phyloP scores from a whole-genome alignment of 2,888 invertebrate species.

The Napeogenes sylphis region DNA sequence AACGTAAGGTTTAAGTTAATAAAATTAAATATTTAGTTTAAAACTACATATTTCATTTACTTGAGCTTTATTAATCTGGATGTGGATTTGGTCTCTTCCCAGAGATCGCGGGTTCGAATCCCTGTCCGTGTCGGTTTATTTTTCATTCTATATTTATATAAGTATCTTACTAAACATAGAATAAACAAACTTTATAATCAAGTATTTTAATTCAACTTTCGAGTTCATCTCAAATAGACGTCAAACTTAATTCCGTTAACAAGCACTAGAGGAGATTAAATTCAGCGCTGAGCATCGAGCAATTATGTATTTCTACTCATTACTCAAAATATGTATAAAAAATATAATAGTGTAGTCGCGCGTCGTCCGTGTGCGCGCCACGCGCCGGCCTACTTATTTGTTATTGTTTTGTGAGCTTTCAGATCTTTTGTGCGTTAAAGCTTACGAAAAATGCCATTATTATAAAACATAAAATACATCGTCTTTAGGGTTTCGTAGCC shows the following conservation, averaged over 20 bases:
- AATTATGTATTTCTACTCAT: slow-evolving; percentile 66
- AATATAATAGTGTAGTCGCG: slow-evolving; percentile 36
- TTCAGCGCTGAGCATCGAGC: slow-evolving; percentile 43
- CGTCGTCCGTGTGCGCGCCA: slow-evolving; percentile 39
- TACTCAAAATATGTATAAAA: slow-evolving; percentile 39
- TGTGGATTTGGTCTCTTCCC: too few species aligned
- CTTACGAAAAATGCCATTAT: background rate
- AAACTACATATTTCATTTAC: too few species aligned
- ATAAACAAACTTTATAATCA: background rate
- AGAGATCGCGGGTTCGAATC: too few species aligned
- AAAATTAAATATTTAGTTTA: too few species aligned
- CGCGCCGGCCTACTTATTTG: slow-evolving; percentile 23
- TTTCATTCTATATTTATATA: too few species aligned
- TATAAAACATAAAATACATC: background rate
- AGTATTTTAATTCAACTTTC: background rate
- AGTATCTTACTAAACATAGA: too few species aligned
- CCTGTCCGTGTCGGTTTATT: too few species aligned
- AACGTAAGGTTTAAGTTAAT: too few species aligned
- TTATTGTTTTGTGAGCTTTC: slow-evolving; percentile 13
- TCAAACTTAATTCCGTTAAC: slow-evolving; percentile 48
- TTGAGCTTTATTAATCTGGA: too few species aligned
- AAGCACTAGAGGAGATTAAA: slow-evolving; percentile 52
- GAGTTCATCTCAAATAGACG: slow-evolving; percentile 22
- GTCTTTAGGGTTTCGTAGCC: background rate
- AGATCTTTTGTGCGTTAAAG: background rate